Evolutionary conservation across 2,797 vertebrate species (phyloP).

Genomic region (Danio albolineatus): DNA sequence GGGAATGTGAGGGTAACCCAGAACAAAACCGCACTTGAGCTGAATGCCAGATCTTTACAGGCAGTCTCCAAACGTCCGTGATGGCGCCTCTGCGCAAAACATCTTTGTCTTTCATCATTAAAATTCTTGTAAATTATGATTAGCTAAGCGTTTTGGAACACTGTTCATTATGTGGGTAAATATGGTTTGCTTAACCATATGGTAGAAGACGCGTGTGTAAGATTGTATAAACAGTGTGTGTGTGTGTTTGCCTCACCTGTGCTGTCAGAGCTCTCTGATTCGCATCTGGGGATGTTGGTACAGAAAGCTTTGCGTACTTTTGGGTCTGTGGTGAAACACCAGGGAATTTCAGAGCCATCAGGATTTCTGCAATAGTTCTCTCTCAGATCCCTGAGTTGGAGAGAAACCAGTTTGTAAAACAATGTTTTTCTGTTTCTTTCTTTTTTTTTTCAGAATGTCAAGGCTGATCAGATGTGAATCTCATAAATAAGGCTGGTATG

Average conservation of each 20-base stretch:
- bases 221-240: neutral
- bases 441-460: neutral
- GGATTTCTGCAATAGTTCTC: constrained; percentile 98
- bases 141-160: constrained; percentile 22
- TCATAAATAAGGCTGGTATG: neutral
- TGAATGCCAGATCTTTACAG: constrained; percentile 38
- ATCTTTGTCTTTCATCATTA: constrained; percentile 39
- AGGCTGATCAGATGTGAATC: neutral
- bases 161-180: constrained; percentile 12
- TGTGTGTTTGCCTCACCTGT: constrained; percentile 70
- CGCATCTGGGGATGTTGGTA: constrained; percentile 93
- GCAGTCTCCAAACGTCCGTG: constrained; percentile 4
- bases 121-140: constrained; percentile 40
- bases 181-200: neutral
- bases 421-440: neutral
- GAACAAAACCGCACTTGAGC: constrained; percentile 36
- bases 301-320: constrained; percentile 91
- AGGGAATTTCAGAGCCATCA: constrained; percentile 92
- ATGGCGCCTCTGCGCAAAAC: constrained; percentile 30
- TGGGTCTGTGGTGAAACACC: constrained; percentile 96
- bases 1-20: constrained; percentile 18
- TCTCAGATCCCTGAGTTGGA: constrained; percentile 84
- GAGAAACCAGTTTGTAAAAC: neutral
- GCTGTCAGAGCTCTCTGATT: constrained; percentile 70
- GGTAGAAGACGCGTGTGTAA: neutral